Percentiles rank a stretch among this genome's conserved stretches.
These are phyloP conservation scores for Bungarus multicinctus DNA, from an alignment of 2,113 vertebrate genomes.

Conservation along the genomic window DNA sequence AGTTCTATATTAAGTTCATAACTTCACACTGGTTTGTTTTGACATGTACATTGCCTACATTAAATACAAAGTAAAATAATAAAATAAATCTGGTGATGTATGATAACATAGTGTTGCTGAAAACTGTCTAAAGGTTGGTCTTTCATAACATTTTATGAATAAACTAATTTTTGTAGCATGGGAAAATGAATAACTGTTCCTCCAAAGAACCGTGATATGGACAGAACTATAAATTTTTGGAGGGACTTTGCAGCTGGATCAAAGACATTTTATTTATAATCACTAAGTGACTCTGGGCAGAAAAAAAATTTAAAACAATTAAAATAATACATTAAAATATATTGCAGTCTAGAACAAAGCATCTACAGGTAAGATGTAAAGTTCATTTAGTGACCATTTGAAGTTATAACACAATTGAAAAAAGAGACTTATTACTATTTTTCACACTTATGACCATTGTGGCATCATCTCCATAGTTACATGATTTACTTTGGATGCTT, in stretches of 20 bases:
- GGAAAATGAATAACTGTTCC: neutral
- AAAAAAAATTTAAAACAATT: neutral
- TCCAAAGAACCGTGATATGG: neutral
- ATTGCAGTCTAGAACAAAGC: neutral
- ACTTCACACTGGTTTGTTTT: neutral
- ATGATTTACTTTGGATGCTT: neutral
- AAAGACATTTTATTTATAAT: neutral
- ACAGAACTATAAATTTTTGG: neutral
- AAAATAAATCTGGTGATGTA: neutral
- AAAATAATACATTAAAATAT: neutral
- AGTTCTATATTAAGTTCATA: neutral
- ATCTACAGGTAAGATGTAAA: neutral
- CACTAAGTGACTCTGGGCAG: neutral
- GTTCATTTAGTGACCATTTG: neutral
- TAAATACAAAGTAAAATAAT: neutral
- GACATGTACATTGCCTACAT: neutral
- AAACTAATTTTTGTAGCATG: neutral
- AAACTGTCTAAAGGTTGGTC: neutral
- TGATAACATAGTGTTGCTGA: neutral
- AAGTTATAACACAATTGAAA: neutral
- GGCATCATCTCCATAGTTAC: neutral
- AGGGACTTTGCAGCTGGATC: neutral
- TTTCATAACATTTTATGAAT: neutral
- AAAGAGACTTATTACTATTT: neutral
- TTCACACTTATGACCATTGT: neutral